Conservation (phyloP, 2,888 invertebrate species). For the Rhyacophila evoluta region DNA sequence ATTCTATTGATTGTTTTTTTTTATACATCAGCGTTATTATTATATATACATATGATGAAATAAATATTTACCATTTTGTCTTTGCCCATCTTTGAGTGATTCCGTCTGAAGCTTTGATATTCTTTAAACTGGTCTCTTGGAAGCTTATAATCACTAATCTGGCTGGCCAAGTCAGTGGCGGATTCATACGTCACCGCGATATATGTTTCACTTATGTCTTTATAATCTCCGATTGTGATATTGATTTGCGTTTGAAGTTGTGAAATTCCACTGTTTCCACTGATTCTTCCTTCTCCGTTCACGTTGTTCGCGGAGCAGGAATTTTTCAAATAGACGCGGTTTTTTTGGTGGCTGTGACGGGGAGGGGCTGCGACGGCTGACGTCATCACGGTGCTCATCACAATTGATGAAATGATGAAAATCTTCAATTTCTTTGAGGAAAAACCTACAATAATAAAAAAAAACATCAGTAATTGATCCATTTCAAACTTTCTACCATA, state of each 20-base stretch:
- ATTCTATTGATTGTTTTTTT: too few relatives aligned
- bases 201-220: neutral
- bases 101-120: neutral
- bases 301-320: neutral
- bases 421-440: slow-evolving; percentile 34
- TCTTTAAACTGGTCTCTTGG: slow-evolving; percentile 15
- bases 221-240: neutral
- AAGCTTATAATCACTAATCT: slow-evolving; percentile 16
- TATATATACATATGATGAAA: too few relatives aligned
- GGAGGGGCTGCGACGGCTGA: neutral
- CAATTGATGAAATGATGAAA: slow-evolving; percentile 9
- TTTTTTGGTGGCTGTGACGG: neutral
- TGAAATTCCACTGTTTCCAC: neutral
- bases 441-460: slow-evolving; percentile 35
- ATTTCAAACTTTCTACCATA: neutral
- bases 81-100: slow-evolving; percentile 3
- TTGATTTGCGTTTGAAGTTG: neutral
- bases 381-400: slow-evolving; percentile 27
- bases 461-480: neutral
- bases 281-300: neutral
- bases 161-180: neutral
- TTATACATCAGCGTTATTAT: too few relatives aligned
- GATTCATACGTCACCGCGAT: slow-evolving; percentile 15
- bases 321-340: neutral
- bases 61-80: slow-evolving; percentile 13